phyloP scores from a whole-genome alignment of 2,888 invertebrate genomes.

The Clitarchus hookeri region DNA sequence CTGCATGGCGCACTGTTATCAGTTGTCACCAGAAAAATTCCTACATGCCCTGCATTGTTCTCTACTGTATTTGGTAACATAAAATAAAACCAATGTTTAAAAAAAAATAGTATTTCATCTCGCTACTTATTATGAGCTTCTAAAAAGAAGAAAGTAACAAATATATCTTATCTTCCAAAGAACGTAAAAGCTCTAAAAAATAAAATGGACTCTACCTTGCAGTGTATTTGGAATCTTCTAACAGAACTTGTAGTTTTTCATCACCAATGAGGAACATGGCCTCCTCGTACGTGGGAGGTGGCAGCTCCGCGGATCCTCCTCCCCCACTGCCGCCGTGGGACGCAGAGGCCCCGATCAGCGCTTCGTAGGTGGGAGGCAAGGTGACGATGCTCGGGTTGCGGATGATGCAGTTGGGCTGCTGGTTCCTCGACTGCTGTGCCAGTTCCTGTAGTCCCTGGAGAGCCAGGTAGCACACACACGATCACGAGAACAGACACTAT shows the following conservation, averaged over 20 bases:
- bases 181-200: too few species aligned
- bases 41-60: too few species aligned
- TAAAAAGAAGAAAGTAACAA: too few species aligned
- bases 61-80: too few species aligned
- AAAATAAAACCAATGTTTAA: too few species aligned
- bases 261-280: slow-evolving; percentile 56
- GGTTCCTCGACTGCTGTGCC: slow-evolving; percentile 51
- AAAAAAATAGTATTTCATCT: too few species aligned
- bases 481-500: too few species aligned
- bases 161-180: too few species aligned
- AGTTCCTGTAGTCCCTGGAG: slow-evolving; percentile 44
- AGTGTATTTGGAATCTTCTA: slow-evolving; percentile 36
- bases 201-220: slow-evolving; percentile 28
- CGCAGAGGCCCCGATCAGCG: slow-evolving; percentile 57
- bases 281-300: slow-evolving; percentile 68
- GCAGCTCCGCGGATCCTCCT: slow-evolving; percentile 54
- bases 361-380: slow-evolving; percentile 67
- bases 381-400: slow-evolving; percentile 64
- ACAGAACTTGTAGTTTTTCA: slow-evolving; percentile 38
- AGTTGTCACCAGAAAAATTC: too few species aligned
- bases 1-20: too few species aligned
- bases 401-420: slow-evolving; percentile 54
- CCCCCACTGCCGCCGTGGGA: slow-evolving; percentile 57
- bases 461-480: too few species aligned
- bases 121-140: too few species aligned